phyloP scores from a whole-genome alignment of 2,113 vertebrate species.

The Raja brachyura region DNA sequence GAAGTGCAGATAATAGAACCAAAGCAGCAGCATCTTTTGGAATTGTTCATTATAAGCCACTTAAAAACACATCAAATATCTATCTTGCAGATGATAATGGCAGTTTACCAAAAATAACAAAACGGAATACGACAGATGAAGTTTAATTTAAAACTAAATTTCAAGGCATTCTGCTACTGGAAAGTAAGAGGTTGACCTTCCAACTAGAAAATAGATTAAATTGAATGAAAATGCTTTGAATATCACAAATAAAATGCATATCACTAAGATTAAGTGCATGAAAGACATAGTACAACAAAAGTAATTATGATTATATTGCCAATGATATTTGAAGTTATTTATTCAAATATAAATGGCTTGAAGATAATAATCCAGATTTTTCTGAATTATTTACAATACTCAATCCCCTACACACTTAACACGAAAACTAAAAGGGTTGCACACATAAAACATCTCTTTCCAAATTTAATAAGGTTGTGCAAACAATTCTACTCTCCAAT shows the following conservation, averaged over 20 bases:
- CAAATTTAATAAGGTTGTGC: not conserved
- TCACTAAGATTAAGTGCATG: not conserved
- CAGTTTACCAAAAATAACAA: not conserved
- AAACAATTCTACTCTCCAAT: not conserved
- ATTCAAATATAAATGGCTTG: not conserved
- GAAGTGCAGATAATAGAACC: not conserved
- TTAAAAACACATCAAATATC: not conserved
- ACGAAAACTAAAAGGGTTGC: too few species aligned
- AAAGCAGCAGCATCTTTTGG: not conserved
- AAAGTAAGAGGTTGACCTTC: conserved; percentile 5
- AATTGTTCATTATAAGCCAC: conserved; percentile 9
- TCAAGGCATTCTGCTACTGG: not conserved
- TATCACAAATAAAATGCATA: not conserved
- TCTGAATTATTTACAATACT: not conserved
- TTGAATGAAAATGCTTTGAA: not conserved
- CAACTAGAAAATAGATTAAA: not conserved
- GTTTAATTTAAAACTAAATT: conserved; percentile 7
- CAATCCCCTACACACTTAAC: not conserved
- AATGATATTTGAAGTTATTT: not conserved
- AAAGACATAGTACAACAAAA: not conserved
- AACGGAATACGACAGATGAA: conserved; percentile 8
- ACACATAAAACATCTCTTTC: not conserved
- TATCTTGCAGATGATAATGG: not conserved
- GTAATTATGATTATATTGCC: not conserved
- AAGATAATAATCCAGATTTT: not conserved